Conservation (phyloP, 2,888 invertebrate genomes). For the Drosophila longiperda region DNA sequence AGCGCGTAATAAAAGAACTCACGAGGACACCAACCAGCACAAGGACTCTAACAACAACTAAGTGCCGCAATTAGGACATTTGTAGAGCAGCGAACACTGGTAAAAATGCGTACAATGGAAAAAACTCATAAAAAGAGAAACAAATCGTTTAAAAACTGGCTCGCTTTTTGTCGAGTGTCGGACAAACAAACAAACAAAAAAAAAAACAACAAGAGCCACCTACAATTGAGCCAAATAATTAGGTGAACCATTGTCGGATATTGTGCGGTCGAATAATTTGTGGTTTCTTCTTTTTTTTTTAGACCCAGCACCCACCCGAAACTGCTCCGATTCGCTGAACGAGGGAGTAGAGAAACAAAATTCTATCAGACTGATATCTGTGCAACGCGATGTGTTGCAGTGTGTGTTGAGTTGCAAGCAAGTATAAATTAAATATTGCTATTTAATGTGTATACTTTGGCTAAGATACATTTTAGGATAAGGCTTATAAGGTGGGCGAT, state of each 20-base stretch:
- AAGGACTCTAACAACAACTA: conserved; percentile 46
- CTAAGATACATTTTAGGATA: neutral
- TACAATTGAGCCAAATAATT: conserved; percentile 76
- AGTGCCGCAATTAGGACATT: conserved; percentile 78
- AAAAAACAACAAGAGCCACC: conserved; percentile 33
- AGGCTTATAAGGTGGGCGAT: neutral
- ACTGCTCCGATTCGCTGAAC: conserved; percentile 22
- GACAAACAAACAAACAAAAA: conserved; percentile 49
- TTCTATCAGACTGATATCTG: neutral
- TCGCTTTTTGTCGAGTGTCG: conserved; percentile 69
- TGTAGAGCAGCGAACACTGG: conserved; percentile 60
- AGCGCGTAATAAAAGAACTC: conserved; percentile 61
- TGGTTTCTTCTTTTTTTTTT: conserved; percentile 73
- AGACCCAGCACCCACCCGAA: conserved; percentile 1
- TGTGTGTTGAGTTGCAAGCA: neutral
- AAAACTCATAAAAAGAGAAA: conserved; percentile 81
- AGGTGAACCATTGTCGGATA: conserved; percentile 69
- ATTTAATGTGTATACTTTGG: neutral
- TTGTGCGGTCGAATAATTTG: conserved; percentile 70
- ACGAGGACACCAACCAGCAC: conserved; percentile 16
- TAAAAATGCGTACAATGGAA: conserved; percentile 55
- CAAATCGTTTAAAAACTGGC: conserved; percentile 76
- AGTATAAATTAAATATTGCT: neutral
- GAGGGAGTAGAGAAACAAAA: neutral
- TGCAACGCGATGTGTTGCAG: neutral